Evolutionary conservation across 2,113 vertebrate genomes (phyloP).

Genomic region (Cryptotis parvus): DNA sequence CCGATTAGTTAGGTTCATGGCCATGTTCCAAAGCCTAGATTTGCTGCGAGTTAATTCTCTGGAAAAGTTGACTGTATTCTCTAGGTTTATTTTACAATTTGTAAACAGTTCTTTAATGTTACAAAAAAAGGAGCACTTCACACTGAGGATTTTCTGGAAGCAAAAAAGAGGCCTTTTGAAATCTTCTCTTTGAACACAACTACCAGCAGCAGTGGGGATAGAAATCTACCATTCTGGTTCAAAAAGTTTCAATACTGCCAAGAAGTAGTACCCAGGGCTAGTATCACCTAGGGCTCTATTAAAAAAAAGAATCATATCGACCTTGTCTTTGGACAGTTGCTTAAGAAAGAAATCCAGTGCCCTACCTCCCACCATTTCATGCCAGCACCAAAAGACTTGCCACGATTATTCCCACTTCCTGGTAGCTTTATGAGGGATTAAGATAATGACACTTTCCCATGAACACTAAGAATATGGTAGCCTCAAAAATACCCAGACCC

Average conservation of each 20-base stretch:
- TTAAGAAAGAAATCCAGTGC: conserved; percentile 30
- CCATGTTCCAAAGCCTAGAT: conserved; percentile 47
- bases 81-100: conserved; percentile 64
- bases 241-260: not conserved
- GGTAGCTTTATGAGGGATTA: not conserved
- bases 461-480: not conserved
- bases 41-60: conserved; percentile 18
- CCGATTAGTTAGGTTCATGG: conserved; percentile 42
- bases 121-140: conserved; percentile 55
- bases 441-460: not conserved
- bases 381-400: not conserved
- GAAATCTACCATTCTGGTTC: not conserved
- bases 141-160: conserved; percentile 24
- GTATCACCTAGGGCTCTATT: conserved; percentile 4
- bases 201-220: not conserved
- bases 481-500: not conserved
- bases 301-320: not conserved
- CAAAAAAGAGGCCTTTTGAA: conserved; percentile 8
- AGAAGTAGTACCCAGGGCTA: not conserved
- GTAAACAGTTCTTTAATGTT: conserved; percentile 52
- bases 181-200: conserved; percentile 7
- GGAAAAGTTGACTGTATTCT: conserved; percentile 51
- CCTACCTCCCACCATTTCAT: not conserved
- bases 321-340: conserved; percentile 12
- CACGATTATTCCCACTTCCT: not conserved